phyloP scores from a whole-genome alignment of 1,140 invertebrate species.

The Tetraneura akinire region DNA sequence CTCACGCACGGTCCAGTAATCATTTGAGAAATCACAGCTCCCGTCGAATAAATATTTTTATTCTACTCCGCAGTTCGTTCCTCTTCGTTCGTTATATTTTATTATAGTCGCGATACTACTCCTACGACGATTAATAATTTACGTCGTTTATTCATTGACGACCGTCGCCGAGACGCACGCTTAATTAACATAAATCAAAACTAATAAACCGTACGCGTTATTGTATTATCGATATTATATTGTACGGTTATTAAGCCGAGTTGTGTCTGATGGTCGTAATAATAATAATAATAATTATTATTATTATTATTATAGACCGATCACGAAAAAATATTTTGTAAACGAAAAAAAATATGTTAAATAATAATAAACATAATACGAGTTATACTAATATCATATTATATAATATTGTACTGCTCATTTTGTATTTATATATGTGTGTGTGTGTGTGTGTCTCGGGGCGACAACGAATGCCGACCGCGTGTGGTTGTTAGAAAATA shows the following conservation, averaged over 20 bases:
- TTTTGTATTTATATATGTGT: too few relatives aligned
- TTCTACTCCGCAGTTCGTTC: too few relatives aligned
- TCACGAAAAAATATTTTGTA: too few relatives aligned
- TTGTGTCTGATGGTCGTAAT: too few relatives aligned
- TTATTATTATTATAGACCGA: too few relatives aligned
- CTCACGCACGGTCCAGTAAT: too few relatives aligned
- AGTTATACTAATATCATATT: slow-evolving; percentile 17
- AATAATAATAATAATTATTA: too few relatives aligned
- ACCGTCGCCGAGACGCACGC: background rate
- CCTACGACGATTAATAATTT: background rate
- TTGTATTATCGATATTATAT: background rate
- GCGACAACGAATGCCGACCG: slow-evolving; percentile 21
- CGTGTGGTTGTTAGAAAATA: background rate
- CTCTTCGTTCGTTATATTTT: too few relatives aligned
- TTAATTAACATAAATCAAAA: slow-evolving; percentile 42
- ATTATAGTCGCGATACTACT: background rate
- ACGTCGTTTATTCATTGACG: background rate
- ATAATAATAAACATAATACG: background rate
- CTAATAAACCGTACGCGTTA: background rate
- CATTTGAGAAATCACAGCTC: too few relatives aligned
- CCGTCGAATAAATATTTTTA: too few relatives aligned
- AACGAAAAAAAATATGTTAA: too few relatives aligned
- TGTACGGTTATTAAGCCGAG: too few relatives aligned
- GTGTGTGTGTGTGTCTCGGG: background rate
- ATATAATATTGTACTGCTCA: background rate